phyloP scores from a whole-genome alignment of 2,888 invertebrate species.

The Polyommatus icarus region DNA sequence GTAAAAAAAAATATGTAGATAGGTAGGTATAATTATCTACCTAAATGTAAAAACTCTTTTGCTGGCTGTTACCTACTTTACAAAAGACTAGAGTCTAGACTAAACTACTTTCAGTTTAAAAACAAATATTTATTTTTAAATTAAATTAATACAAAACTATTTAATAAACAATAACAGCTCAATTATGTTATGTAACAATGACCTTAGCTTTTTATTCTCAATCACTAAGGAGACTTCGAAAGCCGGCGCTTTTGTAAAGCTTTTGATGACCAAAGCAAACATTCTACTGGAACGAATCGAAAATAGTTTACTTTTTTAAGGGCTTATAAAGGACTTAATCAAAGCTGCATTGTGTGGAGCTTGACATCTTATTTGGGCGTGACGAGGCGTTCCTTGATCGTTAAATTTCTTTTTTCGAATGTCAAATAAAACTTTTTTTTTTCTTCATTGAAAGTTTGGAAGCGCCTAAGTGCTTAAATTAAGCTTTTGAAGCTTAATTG shows the following conservation, averaged over 20 bases:
- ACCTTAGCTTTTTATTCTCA: background rate
- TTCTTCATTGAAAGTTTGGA: constrained; percentile 3
- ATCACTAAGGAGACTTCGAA: background rate
- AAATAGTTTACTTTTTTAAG: constrained; percentile 23
- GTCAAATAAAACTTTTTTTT: constrained; percentile 30
- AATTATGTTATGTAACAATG: background rate
- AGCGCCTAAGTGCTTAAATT: background rate
- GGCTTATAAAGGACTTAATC: constrained; percentile 30
- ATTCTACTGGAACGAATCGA: constrained; percentile 11
- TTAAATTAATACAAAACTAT: no score
- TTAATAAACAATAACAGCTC: background rate
- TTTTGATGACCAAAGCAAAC: constrained; percentile 5
- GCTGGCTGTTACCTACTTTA: no score
- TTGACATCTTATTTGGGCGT: constrained; percentile 61
- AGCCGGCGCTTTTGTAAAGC: background rate
- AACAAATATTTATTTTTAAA: no score
- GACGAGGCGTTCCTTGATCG: constrained; percentile 52
- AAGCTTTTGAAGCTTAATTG: constrained; percentile 6
- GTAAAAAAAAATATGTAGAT: no score
- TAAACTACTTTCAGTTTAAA: no score
- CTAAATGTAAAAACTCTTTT: no score
- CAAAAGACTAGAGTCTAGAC: no score
- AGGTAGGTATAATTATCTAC: no score
- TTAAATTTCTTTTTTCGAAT: constrained; percentile 45
- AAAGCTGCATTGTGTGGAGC: constrained; percentile 38